Conservation (phyloP, 2,797 vertebrate genomes). For the Gallinago solitaria region DNA sequence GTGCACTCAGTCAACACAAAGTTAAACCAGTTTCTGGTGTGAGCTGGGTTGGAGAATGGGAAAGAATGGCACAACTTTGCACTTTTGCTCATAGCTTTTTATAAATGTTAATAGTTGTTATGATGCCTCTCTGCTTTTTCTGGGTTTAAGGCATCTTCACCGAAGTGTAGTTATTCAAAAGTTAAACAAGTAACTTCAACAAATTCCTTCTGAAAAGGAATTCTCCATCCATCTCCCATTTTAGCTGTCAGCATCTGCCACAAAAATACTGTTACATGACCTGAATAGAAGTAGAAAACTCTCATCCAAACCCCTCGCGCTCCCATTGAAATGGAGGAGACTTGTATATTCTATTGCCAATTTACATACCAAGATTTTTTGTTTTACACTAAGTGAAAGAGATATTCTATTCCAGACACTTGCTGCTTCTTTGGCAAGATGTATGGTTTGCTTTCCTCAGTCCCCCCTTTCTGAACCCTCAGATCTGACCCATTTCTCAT, state of each 20-base stretch:
- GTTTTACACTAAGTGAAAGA: background rate
- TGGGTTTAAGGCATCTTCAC: background rate
- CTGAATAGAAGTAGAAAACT: background rate
- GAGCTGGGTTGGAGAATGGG: background rate
- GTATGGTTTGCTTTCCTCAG: background rate
- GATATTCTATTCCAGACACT: background rate
- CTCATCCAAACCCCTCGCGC: background rate
- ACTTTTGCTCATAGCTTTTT: background rate
- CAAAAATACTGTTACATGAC: background rate
- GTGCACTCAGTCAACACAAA: background rate
- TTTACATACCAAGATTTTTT: background rate
- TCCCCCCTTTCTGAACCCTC: background rate
- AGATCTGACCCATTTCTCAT: background rate
- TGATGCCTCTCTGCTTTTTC: background rate
- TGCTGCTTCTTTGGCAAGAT: background rate
- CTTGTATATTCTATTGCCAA: background rate
- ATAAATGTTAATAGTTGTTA: background rate
- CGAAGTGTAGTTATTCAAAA: background rate
- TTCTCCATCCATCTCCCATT: background rate
- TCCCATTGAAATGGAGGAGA: background rate
- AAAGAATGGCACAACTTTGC: background rate
- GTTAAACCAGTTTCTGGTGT: background rate
- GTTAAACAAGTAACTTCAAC: background rate
- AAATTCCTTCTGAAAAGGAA: background rate
- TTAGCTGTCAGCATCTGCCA: background rate